These are phyloP conservation scores for Maccullochella peelii DNA, from an alignment of 2,113 vertebrate genomes.

Conservation along the genomic window DNA sequence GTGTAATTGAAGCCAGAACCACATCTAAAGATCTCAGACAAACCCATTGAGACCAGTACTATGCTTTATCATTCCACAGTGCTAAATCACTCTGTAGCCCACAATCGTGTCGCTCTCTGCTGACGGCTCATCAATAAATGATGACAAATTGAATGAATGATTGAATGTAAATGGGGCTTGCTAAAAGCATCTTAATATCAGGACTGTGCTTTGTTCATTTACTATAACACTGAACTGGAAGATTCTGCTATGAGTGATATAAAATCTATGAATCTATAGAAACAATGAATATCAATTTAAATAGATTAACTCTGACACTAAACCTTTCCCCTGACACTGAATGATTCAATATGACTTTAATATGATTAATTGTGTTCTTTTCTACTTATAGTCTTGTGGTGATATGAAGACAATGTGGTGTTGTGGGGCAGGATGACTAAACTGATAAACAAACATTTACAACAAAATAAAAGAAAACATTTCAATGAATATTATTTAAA, in stretches of 20 bases:
- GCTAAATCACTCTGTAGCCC: constrained; percentile 75
- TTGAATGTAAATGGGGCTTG: constrained; percentile 10
- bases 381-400: not conserved
- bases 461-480: not conserved
- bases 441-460: not conserved
- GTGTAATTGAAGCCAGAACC: constrained; percentile 89
- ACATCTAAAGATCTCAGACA: constrained; percentile 83
- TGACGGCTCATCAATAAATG: constrained; percentile 84
- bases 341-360: not conserved
- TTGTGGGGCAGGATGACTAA: not conserved
- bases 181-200: constrained; percentile 13
- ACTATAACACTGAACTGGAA: not conserved
- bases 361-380: not conserved
- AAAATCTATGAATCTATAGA: not conserved
- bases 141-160: constrained; percentile 55
- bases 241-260: not conserved
- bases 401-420: not conserved
- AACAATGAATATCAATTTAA: not conserved
- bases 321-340: not conserved
- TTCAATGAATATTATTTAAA: not conserved
- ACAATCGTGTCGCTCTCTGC: constrained; percentile 73
- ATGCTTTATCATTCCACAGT: constrained; percentile 74
- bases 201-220: not conserved
- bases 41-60: constrained; percentile 73
- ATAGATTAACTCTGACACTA: constrained; percentile 4